Conservation (phyloP, 2,113 vertebrate species). For the Alosa alosa region DNA sequence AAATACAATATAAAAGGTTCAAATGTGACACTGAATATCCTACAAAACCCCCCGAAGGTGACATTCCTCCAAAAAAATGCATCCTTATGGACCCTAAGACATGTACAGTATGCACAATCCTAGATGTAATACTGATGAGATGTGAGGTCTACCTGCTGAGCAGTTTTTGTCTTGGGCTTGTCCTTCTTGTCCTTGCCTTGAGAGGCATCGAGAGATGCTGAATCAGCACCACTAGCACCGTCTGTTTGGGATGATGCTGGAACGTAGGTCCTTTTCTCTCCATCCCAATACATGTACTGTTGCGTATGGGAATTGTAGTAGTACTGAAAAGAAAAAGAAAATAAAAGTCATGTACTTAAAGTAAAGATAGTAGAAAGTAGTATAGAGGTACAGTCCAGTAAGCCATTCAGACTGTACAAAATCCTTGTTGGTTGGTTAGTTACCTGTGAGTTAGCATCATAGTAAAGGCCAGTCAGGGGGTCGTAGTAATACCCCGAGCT, state of each 20-base stretch:
- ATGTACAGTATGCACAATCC: neutral
- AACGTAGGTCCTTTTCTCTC: conserved; percentile 79
- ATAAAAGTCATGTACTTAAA: neutral
- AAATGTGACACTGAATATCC: no score
- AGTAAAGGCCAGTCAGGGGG: conserved; percentile 86
- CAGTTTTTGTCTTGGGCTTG: conserved; percentile 87
- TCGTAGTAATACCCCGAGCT: conserved; percentile 87
- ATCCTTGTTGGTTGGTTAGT: conserved; percentile 1
- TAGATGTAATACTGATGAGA: neutral
- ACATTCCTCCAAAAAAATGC: no score
- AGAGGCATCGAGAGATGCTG: conserved; percentile 59
- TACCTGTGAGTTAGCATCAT: conserved; percentile 87
- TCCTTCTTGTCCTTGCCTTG: conserved; percentile 83
- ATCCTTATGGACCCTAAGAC: neutral
- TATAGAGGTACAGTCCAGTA: neutral
- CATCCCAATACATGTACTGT: conserved; percentile 90
- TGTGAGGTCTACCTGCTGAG: conserved; percentile 77
- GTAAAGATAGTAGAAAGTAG: neutral
- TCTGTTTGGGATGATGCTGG: conserved; percentile 75
- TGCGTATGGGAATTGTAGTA: conserved; percentile 85
- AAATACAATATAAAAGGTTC: no score
- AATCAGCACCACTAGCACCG: conserved; percentile 28
- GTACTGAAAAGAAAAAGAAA: conserved; percentile 67
- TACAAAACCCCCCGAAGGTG: no score
- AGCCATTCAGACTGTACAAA: neutral